Evolutionary conservation across 92 coral and sea anemone genomes (phyloP), one percentile per base, ranked within the genome.

Genomic region (Epizoanthus scotinus): DNA sequence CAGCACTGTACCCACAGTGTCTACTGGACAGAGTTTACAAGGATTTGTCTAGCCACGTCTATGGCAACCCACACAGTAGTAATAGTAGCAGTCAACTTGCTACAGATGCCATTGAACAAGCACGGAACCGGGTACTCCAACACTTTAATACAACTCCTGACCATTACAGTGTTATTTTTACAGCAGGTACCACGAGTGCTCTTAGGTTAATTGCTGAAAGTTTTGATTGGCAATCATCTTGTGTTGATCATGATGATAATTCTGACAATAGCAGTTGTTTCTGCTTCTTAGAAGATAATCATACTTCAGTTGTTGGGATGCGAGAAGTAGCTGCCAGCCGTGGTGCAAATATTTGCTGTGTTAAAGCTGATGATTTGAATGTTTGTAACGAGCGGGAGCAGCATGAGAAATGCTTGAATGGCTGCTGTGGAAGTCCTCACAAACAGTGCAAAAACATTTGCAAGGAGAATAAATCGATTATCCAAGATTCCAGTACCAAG

Each of bases 21-120:
- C 86, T 93, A 52, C 58, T 96, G 31, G 89, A 91, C 44, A 84
- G 79, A 44, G 58, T 84, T 67, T 81, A 74, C 6, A 75, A 79
- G 59, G 96, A 93, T 71, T 84, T 96, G 19, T 78, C 87, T 24
- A 56, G 75, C 40, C 90, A 89, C 71, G 88, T 90, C 22, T 96
- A 96, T 89, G 97, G 99, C 19, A 96, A 96, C 63, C 99, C 99
- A 0, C 99, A 96, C 84, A 96, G 99, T 61, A 79, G 90, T 25
- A 91, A 87, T 80, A 93, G 75, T 6, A 93, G 98, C 80, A 96
- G 99, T 70, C 94, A 89, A 53, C 82, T 79, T 55, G 73, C 96
- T 29, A 86, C 92, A 15, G 91, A 89, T 61, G 81, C 78, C 67
- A 83, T 91, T 67, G 91, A 91, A 55, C 94, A 96, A 77, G 91